Evolutionary conservation across 1,140 invertebrate species (phyloP).

Genomic region (Tetragonula clypearis): DNA sequence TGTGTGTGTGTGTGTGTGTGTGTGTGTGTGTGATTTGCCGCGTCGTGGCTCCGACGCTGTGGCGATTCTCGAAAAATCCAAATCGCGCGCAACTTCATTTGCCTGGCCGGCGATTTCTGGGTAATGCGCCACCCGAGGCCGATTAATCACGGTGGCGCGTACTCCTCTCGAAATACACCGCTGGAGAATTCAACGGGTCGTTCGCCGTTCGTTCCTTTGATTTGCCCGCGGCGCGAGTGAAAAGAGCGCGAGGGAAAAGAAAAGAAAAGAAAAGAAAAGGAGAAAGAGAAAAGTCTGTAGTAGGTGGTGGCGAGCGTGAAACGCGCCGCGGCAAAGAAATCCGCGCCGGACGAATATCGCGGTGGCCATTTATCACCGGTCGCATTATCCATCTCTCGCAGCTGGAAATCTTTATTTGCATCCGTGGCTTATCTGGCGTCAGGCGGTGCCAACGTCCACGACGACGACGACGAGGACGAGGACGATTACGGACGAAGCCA

Average conservation of each 20-base stretch:
- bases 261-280: no score
- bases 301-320: constrained; percentile 43
- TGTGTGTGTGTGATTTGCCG: no score
- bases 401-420: constrained; percentile 78
- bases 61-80: not conserved
- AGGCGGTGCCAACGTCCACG: constrained; percentile 51
- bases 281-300: not conserved
- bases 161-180: constrained; percentile 2
- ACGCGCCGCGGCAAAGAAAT: constrained; percentile 38
- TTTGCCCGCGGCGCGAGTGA: not conserved
- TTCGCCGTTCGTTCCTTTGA: not conserved
- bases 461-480: constrained; percentile 18
- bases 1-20: no score
- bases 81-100: not conserved
- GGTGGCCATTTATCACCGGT: constrained; percentile 70
- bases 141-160: constrained; percentile 6
- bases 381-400: constrained; percentile 71
- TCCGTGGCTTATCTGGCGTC: constrained; percentile 71
- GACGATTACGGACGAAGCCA: not conserved
- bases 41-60: not conserved
- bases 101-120: not conserved
- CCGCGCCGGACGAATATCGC: constrained; percentile 36
- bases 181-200: not conserved
- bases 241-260: no score
- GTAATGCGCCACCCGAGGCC: not conserved